Conservation (phyloP, 2,113 vertebrate genomes). For the Platichthys stellatus region DNA sequence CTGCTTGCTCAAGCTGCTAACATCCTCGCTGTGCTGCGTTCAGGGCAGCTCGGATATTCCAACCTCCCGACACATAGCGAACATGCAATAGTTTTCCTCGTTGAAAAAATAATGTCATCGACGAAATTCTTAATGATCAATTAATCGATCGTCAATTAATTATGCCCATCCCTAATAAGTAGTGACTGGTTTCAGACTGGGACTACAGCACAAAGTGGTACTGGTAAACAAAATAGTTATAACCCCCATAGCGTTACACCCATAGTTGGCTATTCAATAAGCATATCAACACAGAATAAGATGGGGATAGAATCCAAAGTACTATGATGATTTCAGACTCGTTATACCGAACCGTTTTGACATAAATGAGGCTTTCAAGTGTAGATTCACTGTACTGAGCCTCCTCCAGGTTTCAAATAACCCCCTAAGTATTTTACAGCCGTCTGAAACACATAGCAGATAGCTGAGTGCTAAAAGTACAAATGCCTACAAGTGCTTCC, state of each 20-base stretch:
- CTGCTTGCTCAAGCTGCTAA: no score
- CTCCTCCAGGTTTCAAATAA: slow-evolving; percentile 20
- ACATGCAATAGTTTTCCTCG: no score
- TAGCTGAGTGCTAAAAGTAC: background rate
- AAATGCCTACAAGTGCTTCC: no score
- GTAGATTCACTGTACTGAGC: slow-evolving; percentile 33
- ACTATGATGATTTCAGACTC: background rate
- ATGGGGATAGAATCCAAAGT: background rate
- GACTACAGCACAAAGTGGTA: background rate
- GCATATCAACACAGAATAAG: background rate
- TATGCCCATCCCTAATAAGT: background rate
- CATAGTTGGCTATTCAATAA: background rate
- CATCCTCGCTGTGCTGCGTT: no score
- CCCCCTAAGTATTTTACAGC: slow-evolving; percentile 4
- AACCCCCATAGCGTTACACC: background rate
- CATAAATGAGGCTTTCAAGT: slow-evolving; percentile 29
- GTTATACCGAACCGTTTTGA: slow-evolving; percentile 2
- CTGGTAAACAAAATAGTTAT: background rate
- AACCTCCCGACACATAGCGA: no score
- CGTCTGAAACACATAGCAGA: slow-evolving; percentile 12
- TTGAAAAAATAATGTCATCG: no score
- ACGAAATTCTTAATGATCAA: no score
- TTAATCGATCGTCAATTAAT: no score
- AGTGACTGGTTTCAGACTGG: background rate
- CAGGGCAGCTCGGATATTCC: no score